A percentile compares a stretch with the other conserved stretches of the same genome.
These are phyloP conservation scores for Acleris sparsana DNA, from an alignment of 2,888 invertebrate species.

Conservation along the genomic window DNA sequence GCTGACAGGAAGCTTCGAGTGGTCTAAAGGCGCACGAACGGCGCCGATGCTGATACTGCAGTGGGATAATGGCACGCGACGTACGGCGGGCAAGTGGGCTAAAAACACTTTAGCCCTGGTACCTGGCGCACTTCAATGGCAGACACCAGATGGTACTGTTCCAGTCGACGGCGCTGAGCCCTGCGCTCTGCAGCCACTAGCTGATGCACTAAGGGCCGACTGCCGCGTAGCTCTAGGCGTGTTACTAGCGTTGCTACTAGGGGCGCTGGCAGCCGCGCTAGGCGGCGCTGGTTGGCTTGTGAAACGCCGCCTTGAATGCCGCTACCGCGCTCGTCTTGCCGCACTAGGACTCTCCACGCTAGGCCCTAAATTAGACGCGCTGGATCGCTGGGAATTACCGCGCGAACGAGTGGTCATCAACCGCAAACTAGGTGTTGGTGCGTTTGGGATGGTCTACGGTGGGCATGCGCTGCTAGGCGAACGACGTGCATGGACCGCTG, in stretches of 20 bases:
- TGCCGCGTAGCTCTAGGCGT: slow-evolving; percentile 89
- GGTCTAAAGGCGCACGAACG: slow-evolving; percentile 48
- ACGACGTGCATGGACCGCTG: slow-evolving; percentile 89
- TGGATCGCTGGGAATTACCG: slow-evolving; percentile 95
- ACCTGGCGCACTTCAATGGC: slow-evolving; percentile 87
- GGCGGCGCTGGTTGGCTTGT: slow-evolving; percentile 57
- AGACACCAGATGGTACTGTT: slow-evolving; percentile 79
- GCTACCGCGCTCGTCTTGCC: slow-evolving; percentile 60
- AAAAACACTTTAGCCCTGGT: slow-evolving; percentile 86
- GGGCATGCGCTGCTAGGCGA: slow-evolving; percentile 90
- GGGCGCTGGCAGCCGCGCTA: slow-evolving; percentile 53
- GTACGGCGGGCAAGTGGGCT: slow-evolving; percentile 13
- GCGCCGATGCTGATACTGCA: slow-evolving; percentile 77
- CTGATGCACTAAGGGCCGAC: slow-evolving; percentile 85
- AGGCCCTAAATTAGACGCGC: slow-evolving; percentile 56
- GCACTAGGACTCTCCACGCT: slow-evolving; percentile 65
- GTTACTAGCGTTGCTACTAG: slow-evolving; percentile 52
- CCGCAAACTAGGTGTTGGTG: slow-evolving; percentile 93
- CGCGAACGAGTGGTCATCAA: slow-evolving; percentile 93
- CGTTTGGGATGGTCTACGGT: slow-evolving; percentile 96
- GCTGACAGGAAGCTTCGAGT: slow-evolving; percentile 63
- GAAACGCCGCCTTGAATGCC: slow-evolving; percentile 63
- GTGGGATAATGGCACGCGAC: slow-evolving; percentile 79
- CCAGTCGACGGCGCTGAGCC: slow-evolving; percentile 88
- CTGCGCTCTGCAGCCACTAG: slow-evolving; percentile 88